These are phyloP conservation scores for Penaeus vannamei DNA, from an alignment of 1,140 invertebrate genomes.

Conservation along the genomic window DNA sequence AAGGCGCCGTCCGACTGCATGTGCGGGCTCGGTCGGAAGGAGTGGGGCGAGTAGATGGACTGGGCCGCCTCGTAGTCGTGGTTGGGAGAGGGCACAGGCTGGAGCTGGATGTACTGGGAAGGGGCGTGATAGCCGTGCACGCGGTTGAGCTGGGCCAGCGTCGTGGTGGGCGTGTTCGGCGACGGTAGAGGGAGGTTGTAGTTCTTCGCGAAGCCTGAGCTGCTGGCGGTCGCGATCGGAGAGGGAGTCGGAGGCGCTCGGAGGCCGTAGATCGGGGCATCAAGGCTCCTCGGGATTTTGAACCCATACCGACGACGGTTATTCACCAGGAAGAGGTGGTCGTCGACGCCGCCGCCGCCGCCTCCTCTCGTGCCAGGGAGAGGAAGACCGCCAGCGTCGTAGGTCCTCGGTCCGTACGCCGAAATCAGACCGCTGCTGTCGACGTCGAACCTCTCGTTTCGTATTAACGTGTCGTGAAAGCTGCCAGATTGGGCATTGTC, in stretches of 20 bases:
- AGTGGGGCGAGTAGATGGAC: not conserved
- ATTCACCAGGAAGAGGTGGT: not conserved
- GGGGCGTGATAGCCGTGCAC: no score
- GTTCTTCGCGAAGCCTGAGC: not conserved
- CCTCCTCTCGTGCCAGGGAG: not conserved
- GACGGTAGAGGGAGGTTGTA: not conserved
- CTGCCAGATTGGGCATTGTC: not conserved
- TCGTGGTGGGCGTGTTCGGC: not conserved
- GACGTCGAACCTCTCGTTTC: not conserved
- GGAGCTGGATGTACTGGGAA: no score
- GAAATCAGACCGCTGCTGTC: not conserved
- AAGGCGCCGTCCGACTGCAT: not conserved
- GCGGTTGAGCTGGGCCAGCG: no score
- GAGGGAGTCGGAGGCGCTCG: not conserved
- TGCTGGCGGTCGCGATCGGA: not conserved
- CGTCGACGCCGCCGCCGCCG: not conserved
- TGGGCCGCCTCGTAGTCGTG: not conserved
- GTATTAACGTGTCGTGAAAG: not conserved
- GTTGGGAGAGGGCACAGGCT: no score
- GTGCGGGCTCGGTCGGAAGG: not conserved
- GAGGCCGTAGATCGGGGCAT: not conserved
- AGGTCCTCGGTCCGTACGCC: not conserved
- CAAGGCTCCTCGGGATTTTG: not conserved
- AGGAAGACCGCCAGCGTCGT: not conserved
- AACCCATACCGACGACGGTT: not conserved